Evolutionary conservation across 2,888 invertebrate genomes (phyloP).

Genomic region (Electrophaes corylata): DNA sequence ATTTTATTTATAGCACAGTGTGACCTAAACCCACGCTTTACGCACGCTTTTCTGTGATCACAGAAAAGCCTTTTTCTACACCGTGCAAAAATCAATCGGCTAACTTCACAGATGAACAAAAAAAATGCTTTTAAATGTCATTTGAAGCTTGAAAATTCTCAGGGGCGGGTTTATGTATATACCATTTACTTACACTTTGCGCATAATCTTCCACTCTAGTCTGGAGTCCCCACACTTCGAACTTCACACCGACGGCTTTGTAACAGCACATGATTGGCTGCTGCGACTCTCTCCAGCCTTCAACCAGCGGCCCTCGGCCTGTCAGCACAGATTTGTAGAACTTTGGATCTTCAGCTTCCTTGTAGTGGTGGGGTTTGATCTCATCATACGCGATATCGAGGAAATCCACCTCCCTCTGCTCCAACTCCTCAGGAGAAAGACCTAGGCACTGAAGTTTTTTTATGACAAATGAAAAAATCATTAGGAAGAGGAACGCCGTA

Average conservation of each 20-base stretch:
- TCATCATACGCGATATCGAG: slow-evolving; percentile 96
- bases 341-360: slow-evolving; percentile 94
- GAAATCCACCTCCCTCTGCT: slow-evolving; percentile 89
- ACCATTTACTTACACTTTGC: slow-evolving; percentile 86
- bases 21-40: no score
- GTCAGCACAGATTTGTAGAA: slow-evolving; percentile 93
- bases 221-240: slow-evolving; percentile 97
- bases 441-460: slow-evolving; percentile 91
- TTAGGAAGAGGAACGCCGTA: no score
- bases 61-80: no score
- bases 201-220: slow-evolving; percentile 94
- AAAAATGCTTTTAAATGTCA: no score
- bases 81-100: no score
- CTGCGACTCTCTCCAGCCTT: slow-evolving; percentile 90
- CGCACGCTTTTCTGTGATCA: no score
- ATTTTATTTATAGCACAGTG: no score
- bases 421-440: slow-evolving; percentile 88
- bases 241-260: slow-evolving; percentile 92
- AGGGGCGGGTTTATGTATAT: no score
- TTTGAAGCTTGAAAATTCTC: no score
- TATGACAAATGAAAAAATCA: no score
- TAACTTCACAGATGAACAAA: no score
- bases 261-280: slow-evolving; percentile 97
- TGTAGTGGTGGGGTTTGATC: slow-evolving; percentile 93
- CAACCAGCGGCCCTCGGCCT: slow-evolving; percentile 91